Evolutionary conservation across 1,140 invertebrate genomes (phyloP).

Genomic region (Philaenus spumarius): DNA sequence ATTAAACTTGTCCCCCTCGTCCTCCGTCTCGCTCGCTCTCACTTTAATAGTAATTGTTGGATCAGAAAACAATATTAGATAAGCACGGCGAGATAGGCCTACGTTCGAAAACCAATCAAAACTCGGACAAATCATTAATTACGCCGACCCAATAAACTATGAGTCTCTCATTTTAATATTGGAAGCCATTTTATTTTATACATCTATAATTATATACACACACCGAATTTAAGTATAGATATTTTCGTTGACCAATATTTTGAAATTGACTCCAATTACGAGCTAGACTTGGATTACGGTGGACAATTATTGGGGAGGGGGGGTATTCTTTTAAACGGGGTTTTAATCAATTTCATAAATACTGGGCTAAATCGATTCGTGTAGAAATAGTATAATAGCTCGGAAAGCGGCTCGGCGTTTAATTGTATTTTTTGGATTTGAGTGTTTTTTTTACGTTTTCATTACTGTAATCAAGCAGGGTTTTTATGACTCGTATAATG

Average conservation of each 20-base stretch:
- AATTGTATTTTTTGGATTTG: too few species aligned
- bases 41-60: constrained; percentile 19
- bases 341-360: too few species aligned
- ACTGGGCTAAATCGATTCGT: too few species aligned
- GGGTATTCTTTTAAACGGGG: too few species aligned
- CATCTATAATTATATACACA: constrained; percentile 5
- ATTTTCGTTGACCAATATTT: not conserved
- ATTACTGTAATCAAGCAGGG: too few species aligned
- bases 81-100: constrained; percentile 22
- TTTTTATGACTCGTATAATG: too few species aligned
- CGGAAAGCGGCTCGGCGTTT: too few species aligned
- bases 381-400: too few species aligned
- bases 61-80: constrained; percentile 25
- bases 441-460: too few species aligned
- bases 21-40: constrained; percentile 10
- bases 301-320: too few species aligned
- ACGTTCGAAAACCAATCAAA: constrained; percentile 21
- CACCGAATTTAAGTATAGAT: not conserved
- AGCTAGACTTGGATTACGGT: not conserved
- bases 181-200: constrained; percentile 15
- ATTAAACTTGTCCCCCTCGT: constrained; percentile 7
- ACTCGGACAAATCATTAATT: constrained; percentile 20
- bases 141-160: not conserved
- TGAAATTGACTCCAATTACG: constrained; percentile 13
- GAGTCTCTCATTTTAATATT: not conserved